Evolutionary conservation across 2,888 invertebrate species (phyloP).

Genomic region (Xylophagus ater): DNA sequence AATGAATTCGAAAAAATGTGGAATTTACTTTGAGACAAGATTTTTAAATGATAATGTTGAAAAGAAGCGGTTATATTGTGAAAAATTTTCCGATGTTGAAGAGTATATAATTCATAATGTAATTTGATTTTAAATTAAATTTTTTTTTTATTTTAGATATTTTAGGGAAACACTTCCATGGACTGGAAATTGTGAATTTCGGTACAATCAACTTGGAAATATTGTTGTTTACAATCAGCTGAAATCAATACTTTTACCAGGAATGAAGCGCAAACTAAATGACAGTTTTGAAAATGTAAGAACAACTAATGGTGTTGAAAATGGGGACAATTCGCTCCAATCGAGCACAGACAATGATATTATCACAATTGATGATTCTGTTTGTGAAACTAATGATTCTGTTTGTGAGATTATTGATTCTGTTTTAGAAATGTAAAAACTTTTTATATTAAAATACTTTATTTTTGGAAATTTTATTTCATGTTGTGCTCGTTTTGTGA

Average conservation of each 20-base stretch:
- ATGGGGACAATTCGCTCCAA: background rate
- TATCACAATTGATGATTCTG: slow-evolving; percentile 10
- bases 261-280: background rate
- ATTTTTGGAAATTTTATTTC: background rate
- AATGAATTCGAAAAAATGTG: slow-evolving; percentile 40
- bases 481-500: slow-evolving; percentile 1
- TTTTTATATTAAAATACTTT: background rate
- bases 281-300: slow-evolving; percentile 6
- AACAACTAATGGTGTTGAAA: background rate
- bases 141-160: slow-evolving; percentile 4
- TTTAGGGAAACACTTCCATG: slow-evolving; percentile 10
- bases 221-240: slow-evolving; percentile 18
- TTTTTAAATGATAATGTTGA: slow-evolving; percentile 20
- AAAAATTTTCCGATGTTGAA: slow-evolving; percentile 16
- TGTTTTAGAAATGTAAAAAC: background rate
- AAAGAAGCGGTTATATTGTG: slow-evolving; percentile 16
- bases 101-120: slow-evolving; percentile 15
- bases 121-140: background rate
- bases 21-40: slow-evolving; percentile 41
- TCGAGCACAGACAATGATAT: slow-evolving; percentile 6
- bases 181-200: slow-evolving; percentile 29
- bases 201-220: slow-evolving; percentile 27
- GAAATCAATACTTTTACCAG: background rate
- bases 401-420: background rate
- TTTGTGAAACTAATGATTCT: background rate